Evolutionary conservation across 2,888 invertebrate genomes (phyloP).

Genomic region (Tryphoninae sp.): DNA sequence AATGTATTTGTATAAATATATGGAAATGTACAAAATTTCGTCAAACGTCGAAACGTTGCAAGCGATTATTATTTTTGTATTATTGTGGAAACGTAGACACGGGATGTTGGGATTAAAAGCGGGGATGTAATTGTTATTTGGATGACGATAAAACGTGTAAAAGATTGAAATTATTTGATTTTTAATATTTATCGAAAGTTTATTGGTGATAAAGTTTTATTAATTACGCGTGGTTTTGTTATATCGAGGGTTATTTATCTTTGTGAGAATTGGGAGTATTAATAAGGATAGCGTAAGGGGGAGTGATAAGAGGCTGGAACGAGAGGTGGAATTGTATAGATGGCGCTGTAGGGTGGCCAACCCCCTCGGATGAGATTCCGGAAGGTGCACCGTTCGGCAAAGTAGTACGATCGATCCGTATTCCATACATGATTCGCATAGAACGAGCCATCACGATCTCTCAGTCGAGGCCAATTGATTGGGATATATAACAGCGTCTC

Average conservation of each 20-base stretch:
- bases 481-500: conserved; percentile 64
- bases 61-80: neutral
- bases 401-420: conserved; percentile 50
- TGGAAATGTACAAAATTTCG: neutral
- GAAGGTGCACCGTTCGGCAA: conserved; percentile 40
- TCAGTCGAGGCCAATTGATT: conserved; percentile 70
- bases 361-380: conserved; percentile 52
- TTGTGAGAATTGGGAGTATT: conserved; percentile 43
- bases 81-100: neutral
- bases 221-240: conserved; percentile 25
- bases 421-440: conserved; percentile 62
- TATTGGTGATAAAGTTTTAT: neutral
- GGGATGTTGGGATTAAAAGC: neutral
- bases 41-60: neutral
- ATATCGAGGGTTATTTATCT: conserved; percentile 18
- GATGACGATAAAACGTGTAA: neutral
- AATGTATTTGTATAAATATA: neutral
- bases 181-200: no score
- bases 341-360: conserved; percentile 25
- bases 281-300: conserved; percentile 54
- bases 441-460: conserved; percentile 59
- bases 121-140: no score
- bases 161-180: no score
- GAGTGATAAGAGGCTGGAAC: conserved; percentile 41
- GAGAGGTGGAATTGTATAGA: conserved; percentile 36